These are phyloP conservation scores for Hyaena hyaena DNA, from an alignment of 2,113 vertebrate species.

Conservation along the genomic window DNA sequence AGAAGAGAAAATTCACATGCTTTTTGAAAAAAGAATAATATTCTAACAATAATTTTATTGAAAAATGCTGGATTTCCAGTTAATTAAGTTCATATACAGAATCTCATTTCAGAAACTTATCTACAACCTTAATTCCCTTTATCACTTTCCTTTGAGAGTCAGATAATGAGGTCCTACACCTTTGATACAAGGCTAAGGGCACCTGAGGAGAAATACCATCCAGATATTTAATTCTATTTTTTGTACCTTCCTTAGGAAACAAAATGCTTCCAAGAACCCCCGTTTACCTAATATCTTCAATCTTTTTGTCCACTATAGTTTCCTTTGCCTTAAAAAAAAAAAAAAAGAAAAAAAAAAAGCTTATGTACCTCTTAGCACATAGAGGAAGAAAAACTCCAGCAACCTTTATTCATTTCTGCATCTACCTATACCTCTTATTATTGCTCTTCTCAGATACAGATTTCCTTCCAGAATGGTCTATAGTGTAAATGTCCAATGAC, in stretches of 20 bases:
- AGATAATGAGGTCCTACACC: not conserved
- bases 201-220: not conserved
- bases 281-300: not conserved
- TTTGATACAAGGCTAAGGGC: not conserved
- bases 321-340: not conserved
- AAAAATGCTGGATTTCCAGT: not conserved
- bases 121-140: not conserved
- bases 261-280: not conserved
- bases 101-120: slow-evolving; percentile 8
- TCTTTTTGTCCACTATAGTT: not conserved
- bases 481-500: not conserved
- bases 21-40: not conserved
- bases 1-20: not conserved
- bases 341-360: not conserved
- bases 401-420: not conserved
- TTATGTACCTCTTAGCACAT: not conserved
- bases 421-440: not conserved
- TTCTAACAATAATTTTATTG: not conserved
- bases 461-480: not conserved
- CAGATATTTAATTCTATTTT: not conserved
- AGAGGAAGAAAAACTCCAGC: not conserved
- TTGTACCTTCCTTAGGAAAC: not conserved
- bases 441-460: not conserved
- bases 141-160: not conserved
- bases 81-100: not conserved